phyloP scores from a whole-genome alignment of 2,113 vertebrate genomes.

The Rhynchomys soricoides region DNA sequence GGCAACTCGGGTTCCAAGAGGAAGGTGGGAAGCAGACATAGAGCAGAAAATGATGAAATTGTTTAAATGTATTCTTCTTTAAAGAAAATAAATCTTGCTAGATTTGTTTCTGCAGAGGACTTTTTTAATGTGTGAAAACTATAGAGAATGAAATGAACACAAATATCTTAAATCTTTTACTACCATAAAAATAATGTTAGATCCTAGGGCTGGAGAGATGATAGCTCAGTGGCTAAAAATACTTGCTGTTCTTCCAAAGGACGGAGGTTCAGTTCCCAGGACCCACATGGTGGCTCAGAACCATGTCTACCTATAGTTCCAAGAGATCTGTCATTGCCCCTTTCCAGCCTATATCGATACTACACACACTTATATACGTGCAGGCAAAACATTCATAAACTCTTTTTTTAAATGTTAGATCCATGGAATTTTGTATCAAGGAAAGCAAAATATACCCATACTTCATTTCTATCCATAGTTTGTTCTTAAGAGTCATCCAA shows the following conservation, averaged over 20 bases:
- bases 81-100: constrained; percentile 40
- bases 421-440: neutral
- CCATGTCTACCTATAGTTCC: neutral
- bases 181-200: neutral
- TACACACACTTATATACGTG: too few species aligned
- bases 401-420: neutral
- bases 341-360: neutral
- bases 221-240: neutral
- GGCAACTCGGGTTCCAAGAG: neutral
- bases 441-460: neutral
- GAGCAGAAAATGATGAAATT: constrained; percentile 33
- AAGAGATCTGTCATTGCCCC: neutral
- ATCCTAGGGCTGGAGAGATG: neutral
- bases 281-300: neutral
- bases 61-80: constrained; percentile 33
- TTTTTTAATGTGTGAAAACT: constrained; percentile 1
- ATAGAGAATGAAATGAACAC: neutral
- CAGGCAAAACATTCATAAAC: neutral
- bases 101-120: neutral
- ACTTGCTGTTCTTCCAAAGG: neutral
- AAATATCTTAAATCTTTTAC: neutral
- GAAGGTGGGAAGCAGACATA: neutral
- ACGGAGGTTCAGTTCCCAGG: neutral
- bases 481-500: constrained; percentile 28
- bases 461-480: neutral